Base-by-base conservation (phyloP, 2,113 vertebrate genomes). In the Seriola dumerili region DNA sequence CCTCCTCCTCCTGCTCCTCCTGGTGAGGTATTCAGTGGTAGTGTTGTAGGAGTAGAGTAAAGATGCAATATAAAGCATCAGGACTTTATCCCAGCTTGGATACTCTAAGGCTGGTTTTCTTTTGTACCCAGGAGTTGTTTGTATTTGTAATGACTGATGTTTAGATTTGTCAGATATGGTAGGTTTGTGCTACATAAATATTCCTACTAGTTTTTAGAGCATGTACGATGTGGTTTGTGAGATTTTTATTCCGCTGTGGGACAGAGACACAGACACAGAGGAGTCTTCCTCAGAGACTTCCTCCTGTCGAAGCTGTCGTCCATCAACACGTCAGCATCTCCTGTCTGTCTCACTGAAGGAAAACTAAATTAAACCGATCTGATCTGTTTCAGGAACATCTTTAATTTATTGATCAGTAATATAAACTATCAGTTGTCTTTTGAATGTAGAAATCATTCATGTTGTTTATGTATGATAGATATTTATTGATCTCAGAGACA, bases 111-210 rank as follows among this genome's bases (percentile, higher is more conserved):
- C 65, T 84, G 84, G 81, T 40, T 80, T 92, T 85, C 82, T 92
- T 91, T 68, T 87, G 90, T 78, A 80, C 77, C 55, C 66, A 85
- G 71, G 63, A 89, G 68, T 86, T 81, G 76, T 85, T 92, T 90
- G 88, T 92, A 92, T 90, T 94, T 91, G 74, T 93, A 94, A 88
- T 59, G 82, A 83, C 88, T 88, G 81, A 86, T 76, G 85, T 89
- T 88, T 92, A 84, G 69, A 93, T 84, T 88, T 86, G 85, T 92
- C 74, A 80, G 9, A 73, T 88, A 73, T 84, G 57, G 83, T 92
- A 83, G 85, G 65, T 88, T 91, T 87, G 92, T 93, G 84, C 61
- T 86, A 78, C 58, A 78, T 82, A 70, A 85, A 83, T 90, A 89
- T 91, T 90, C 83, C 86, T 78, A 80, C 83, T 89, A 88, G 83